phyloP scores from a whole-genome alignment of 2,888 invertebrate species.

The Trimorus sp. region DNA sequence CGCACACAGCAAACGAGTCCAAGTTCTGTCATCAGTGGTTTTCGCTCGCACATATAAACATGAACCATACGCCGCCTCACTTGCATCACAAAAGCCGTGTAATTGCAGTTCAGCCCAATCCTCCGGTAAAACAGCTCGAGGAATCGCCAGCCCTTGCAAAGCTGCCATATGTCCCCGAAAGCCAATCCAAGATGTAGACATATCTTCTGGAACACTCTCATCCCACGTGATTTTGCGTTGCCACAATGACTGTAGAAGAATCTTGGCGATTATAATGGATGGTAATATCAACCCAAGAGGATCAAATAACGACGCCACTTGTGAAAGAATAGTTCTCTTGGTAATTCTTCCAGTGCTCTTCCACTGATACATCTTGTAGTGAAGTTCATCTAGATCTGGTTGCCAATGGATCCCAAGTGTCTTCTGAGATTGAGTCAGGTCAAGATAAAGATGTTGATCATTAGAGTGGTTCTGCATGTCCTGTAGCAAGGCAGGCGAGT shows the following conservation, averaged over 20 bases:
- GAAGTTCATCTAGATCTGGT: too few species aligned
- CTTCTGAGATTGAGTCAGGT: too few species aligned
- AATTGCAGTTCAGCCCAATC: not conserved
- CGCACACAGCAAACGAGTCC: slow-evolving; percentile 1
- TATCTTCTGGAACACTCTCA: slow-evolving; percentile 2
- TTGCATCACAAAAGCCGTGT: slow-evolving; percentile 4
- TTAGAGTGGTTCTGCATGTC: too few species aligned
- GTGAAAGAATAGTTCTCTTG: slow-evolving; percentile 4
- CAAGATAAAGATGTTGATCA: too few species aligned
- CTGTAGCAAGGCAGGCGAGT: too few species aligned
- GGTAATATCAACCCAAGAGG: slow-evolving; percentile 2
- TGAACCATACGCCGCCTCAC: not conserved
- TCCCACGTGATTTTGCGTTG: slow-evolving; percentile 9
- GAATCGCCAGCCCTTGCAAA: too few species aligned
- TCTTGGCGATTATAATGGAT: slow-evolving; percentile 9
- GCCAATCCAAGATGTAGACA: not conserved
- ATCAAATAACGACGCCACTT: slow-evolving; percentile 16
- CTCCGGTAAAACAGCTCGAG: too few species aligned
- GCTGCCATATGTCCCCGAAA: not conserved
- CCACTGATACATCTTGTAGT: too few species aligned
- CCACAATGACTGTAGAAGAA: slow-evolving; percentile 1
- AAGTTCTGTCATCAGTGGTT: not conserved
- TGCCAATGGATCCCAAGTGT: too few species aligned
- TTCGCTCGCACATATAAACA: not conserved
- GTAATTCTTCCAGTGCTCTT: not conserved